Evolutionary conservation across 2,113 vertebrate species (phyloP).

Genomic region (Saccopteryx bilineata): DNA sequence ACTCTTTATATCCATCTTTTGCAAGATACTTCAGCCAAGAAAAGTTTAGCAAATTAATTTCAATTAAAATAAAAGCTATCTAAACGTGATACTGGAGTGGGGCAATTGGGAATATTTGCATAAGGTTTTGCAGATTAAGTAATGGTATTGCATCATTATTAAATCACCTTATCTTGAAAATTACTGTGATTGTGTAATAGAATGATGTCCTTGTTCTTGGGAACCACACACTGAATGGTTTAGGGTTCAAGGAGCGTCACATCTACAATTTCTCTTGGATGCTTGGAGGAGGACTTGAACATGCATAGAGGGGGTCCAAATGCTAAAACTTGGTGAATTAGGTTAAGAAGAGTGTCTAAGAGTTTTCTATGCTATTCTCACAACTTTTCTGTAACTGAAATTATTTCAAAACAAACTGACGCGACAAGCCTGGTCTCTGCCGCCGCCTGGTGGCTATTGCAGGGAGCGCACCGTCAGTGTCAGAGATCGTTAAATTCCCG

Average conservation of each 20-base stretch:
- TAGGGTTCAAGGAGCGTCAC: neutral
- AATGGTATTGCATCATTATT: neutral
- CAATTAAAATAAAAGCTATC: neutral
- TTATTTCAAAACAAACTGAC: neutral
- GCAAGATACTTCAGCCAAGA: neutral
- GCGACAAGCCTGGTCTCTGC: constrained; percentile 62
- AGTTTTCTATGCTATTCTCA: neutral
- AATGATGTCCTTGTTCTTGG: neutral
- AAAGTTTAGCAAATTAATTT: neutral
- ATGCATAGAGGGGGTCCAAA: neutral
- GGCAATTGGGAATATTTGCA: neutral
- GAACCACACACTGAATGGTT: neutral
- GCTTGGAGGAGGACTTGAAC: neutral
- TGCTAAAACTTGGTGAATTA: neutral
- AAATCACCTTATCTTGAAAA: neutral
- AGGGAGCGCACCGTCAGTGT: neutral
- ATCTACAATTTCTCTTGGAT: neutral
- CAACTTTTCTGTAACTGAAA: neutral
- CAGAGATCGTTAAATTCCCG: neutral
- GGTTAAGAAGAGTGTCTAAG: neutral
- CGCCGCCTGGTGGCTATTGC: neutral
- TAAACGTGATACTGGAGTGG: neutral
- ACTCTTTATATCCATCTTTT: neutral
- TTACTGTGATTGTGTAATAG: neutral
- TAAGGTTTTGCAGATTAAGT: neutral